Percentiles rank a stretch among this genome's conserved stretches.
These are phyloP conservation scores for honey bee (Apis mellifera) DNA, from an alignment of 1,140 invertebrate species.

Conservation along the genomic window DNA sequence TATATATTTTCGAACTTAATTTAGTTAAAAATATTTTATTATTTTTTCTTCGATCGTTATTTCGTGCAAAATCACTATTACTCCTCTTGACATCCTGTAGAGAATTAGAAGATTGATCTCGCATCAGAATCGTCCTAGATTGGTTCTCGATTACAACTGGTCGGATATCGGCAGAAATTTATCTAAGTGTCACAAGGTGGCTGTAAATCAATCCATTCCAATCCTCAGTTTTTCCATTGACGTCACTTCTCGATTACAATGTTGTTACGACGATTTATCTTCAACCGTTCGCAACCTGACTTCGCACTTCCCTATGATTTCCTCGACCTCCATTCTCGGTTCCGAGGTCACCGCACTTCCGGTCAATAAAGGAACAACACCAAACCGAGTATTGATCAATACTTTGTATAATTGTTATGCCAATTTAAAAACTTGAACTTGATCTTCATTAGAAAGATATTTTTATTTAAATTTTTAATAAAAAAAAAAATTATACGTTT, in stretches of 20 bases:
- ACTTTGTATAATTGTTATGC: too few relatives aligned
- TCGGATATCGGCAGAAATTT: conserved; percentile 28
- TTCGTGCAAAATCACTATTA: too few relatives aligned
- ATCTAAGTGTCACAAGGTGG: conserved; percentile 17
- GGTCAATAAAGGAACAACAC: not conserved
- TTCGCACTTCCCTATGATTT: not conserved
- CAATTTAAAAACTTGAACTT: too few relatives aligned
- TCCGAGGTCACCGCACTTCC: conserved; percentile 32
- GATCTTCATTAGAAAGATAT: too few relatives aligned
- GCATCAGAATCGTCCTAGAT: not conserved
- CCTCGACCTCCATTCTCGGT: conserved; percentile 4
- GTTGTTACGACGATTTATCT: conserved; percentile 32
- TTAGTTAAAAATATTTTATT: too few relatives aligned
- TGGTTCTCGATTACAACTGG: conserved; percentile 32
- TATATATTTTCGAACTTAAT: too few relatives aligned
- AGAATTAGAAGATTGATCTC: not conserved
- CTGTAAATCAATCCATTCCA: not conserved
- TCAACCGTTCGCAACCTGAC: not conserved
- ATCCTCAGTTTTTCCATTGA: not conserved
- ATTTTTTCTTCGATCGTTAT: too few relatives aligned
- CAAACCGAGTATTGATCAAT: too few relatives aligned
- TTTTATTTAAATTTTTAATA: too few relatives aligned
- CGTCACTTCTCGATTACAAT: conserved; percentile 30
- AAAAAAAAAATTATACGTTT: too few relatives aligned
- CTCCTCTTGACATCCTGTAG: too few relatives aligned